These are phyloP conservation scores for Myrmophylax atrothorax DNA, from an alignment of 2,113 vertebrate genomes.

Conservation along the genomic window DNA sequence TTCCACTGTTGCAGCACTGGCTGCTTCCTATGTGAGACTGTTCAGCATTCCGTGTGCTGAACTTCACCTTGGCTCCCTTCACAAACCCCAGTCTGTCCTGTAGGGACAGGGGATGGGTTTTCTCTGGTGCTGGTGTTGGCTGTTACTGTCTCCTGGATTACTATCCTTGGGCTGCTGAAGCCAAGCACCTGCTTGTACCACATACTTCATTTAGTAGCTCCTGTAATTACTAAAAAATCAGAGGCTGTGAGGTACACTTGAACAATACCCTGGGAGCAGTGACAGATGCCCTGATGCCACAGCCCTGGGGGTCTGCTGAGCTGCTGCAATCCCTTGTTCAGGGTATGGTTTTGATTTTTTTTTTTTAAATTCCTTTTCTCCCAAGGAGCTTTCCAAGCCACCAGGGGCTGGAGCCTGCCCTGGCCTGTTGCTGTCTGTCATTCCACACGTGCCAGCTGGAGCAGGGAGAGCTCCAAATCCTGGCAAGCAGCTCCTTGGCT, in stretches of 20 bases:
- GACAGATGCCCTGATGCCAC: fast-evolving
- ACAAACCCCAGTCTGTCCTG: not conserved
- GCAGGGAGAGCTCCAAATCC: not conserved
- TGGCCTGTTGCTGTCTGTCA: not conserved
- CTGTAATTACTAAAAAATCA: not conserved
- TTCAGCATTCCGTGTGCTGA: not conserved
- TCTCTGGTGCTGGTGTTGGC: not conserved
- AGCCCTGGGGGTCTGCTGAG: not conserved
- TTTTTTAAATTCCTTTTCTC: not conserved
- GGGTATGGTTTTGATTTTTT: not conserved
- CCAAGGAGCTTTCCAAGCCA: not conserved
- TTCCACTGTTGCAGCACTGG: not conserved
- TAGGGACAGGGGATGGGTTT: not conserved
- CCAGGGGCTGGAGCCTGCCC: not conserved
- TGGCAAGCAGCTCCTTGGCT: not conserved
- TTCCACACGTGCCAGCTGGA: too few species aligned
- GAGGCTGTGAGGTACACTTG: fast-evolving
- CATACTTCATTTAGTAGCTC: not conserved
- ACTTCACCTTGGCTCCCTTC: not conserved
- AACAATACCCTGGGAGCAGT: too few species aligned
- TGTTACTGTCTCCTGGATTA: fast-evolving
- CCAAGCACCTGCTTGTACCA: not conserved
- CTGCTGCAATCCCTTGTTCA: fast-evolving
- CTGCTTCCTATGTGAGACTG: not conserved
- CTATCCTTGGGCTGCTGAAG: not conserved